Conservation (phyloP, 1,140 invertebrate species). For the Papilio aristodemus region DNA sequence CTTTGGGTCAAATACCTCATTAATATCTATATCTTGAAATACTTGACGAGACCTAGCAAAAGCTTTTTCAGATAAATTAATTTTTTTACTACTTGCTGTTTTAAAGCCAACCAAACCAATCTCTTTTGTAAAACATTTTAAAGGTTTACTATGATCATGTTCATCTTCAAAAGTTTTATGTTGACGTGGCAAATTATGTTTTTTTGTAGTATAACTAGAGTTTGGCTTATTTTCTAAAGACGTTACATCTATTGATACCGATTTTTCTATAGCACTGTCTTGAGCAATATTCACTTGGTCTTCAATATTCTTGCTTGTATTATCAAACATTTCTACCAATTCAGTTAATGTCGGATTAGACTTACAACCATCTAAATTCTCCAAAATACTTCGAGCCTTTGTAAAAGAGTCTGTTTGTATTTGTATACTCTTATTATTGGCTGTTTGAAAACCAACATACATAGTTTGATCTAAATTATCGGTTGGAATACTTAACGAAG, state of each 20-base stretch:
- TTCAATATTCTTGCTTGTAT: background rate
- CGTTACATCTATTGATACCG: background rate
- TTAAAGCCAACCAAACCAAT: slow-evolving; percentile 43
- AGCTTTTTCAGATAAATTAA: slow-evolving; percentile 48
- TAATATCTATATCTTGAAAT: slow-evolving; percentile 47
- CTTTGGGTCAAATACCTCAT: slow-evolving; percentile 33
- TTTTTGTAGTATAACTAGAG: background rate
- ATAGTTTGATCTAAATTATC: slow-evolving; percentile 59
- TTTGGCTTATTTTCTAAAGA: background rate
- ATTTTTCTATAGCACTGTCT: background rate
- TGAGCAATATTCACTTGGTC: background rate
- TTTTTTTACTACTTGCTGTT: slow-evolving; percentile 51
- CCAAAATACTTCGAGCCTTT: slow-evolving; percentile 66
- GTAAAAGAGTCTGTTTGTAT: slow-evolving; percentile 57
- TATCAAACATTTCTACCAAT: slow-evolving; percentile 54
- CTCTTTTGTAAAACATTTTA: slow-evolving; percentile 28
- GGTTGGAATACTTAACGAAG: slow-evolving; percentile 51
- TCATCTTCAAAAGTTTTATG: background rate
- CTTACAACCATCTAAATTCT: slow-evolving; percentile 38
- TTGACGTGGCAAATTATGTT: background rate
- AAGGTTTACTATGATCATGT: slow-evolving; percentile 17
- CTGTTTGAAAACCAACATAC: slow-evolving; percentile 74
- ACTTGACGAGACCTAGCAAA: slow-evolving; percentile 45
- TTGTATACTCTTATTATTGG: slow-evolving; percentile 70
- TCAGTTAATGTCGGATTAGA: slow-evolving; percentile 46